Conservation (phyloP, 1,140 invertebrate genomes). For the Popillia japonica region DNA sequence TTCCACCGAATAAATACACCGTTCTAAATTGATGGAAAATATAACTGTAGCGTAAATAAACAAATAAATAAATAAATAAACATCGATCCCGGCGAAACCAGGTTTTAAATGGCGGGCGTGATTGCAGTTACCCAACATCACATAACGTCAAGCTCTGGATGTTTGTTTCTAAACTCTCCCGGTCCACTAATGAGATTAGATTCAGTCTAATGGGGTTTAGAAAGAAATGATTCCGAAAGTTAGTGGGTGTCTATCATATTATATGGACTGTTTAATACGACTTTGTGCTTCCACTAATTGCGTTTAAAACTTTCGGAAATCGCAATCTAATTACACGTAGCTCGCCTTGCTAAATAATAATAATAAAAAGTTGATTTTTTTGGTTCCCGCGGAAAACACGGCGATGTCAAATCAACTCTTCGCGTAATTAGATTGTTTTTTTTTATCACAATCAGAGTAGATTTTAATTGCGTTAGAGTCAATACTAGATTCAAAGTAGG, state of each 20-base stretch:
- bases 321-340: conserved; percentile 8
- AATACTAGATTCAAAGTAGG: no score
- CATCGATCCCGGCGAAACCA: background rate
- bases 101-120: background rate
- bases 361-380: background rate
- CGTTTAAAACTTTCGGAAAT: conserved; percentile 11
- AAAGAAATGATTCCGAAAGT: conserved; percentile 21
- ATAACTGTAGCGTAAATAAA: no score
- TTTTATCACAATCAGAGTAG: no score
- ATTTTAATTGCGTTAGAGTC: no score
- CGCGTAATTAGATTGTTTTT: no score
- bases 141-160: background rate
- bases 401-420: no score
- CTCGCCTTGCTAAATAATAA: background rate
- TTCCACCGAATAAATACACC: background rate
- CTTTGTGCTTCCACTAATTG: conserved; percentile 1
- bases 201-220: background rate
- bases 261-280: conserved; percentile 22
- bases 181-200: conserved; percentile 27
- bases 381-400: no score
- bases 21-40: no score
- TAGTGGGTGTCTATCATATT: conserved; percentile 6
- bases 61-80: conserved; percentile 5
- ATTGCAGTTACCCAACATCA: background rate
- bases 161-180: conserved; percentile 28